phyloP scores from a whole-genome alignment of 1,140 invertebrate species.

The Sminthurides bifidus region DNA sequence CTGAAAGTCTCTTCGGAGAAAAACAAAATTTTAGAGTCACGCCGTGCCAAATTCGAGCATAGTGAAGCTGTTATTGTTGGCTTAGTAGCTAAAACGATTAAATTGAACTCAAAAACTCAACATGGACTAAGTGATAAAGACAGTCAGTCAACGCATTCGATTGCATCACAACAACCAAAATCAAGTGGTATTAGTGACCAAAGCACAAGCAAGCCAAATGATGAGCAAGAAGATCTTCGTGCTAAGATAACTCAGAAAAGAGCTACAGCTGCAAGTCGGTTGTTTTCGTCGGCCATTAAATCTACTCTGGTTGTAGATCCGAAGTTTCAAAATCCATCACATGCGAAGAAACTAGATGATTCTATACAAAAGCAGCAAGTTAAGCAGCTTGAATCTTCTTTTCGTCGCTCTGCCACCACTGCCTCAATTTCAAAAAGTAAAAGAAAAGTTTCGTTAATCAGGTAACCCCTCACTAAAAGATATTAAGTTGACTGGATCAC shows the following conservation, averaged over 20 bases:
- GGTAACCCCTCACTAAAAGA: too few species aligned
- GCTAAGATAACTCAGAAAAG: constrained; percentile 1
- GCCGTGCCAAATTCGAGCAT: constrained; percentile 6
- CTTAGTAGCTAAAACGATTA: background rate
- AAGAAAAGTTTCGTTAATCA: constrained; percentile 8
- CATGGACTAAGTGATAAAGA: background rate
- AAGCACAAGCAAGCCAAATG: background rate
- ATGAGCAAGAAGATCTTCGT: constrained; percentile 2
- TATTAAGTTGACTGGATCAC: too few species aligned
- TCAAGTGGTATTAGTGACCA: background rate
- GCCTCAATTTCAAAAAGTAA: background rate
- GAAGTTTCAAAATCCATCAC: too few species aligned
- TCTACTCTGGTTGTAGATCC: constrained; percentile 1
- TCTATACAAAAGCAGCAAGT: too few species aligned
- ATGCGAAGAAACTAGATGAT: too few species aligned
- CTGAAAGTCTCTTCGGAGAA: too few species aligned
- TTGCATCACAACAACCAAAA: background rate
- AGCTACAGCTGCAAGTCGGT: background rate
- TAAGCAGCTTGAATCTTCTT: too few species aligned
- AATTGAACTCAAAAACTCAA: background rate
- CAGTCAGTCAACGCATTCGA: too few species aligned
- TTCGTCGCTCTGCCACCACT: too few species aligned
- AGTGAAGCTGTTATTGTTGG: background rate
- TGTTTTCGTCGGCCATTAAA: constrained; percentile 4
- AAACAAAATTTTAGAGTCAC: constrained; percentile 1